These are phyloP conservation scores for Aegotheles bennettii DNA, from an alignment of 2,113 vertebrate species.

Conservation along the genomic window DNA sequence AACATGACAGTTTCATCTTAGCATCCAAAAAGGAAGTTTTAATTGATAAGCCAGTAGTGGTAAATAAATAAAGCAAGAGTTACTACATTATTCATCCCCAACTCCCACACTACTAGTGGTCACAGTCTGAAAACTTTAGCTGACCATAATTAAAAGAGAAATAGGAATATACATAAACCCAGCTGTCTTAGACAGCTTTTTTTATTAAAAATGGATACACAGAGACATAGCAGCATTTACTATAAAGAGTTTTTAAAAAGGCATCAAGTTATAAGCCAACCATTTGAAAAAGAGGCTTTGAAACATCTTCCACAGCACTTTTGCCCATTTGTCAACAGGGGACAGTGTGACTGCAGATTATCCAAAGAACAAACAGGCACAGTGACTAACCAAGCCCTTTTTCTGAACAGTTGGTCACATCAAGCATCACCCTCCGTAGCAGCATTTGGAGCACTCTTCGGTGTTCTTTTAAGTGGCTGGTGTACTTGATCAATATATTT, in stretches of 20 bases:
- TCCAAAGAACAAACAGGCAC: not conserved
- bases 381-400: slow-evolving; percentile 34
- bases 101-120: not conserved
- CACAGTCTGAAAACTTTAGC: slow-evolving; percentile 4
- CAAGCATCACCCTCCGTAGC: slow-evolving; percentile 87
- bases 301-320: not conserved
- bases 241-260: slow-evolving; percentile 69
- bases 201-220: slow-evolving; percentile 85
- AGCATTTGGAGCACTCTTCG: slow-evolving; percentile 84
- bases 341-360: not conserved
- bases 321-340: not conserved
- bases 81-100: not conserved
- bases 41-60: not conserved
- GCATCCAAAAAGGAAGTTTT: not conserved
- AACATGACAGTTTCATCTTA: not conserved
- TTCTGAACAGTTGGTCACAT: slow-evolving; percentile 51
- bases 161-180: slow-evolving; percentile 55
- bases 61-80: slow-evolving; percentile 54
- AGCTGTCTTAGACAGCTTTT: slow-evolving; percentile 74
- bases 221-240: slow-evolving; percentile 88
- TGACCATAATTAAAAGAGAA: slow-evolving; percentile 25
- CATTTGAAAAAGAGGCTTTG: slow-evolving; percentile 52
- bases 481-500: slow-evolving; percentile 68
- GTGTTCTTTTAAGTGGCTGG: slow-evolving; percentile 83
- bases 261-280: slow-evolving; percentile 72